Conservation (phyloP, 2,113 vertebrate genomes). For the Noctilio leporinus region DNA sequence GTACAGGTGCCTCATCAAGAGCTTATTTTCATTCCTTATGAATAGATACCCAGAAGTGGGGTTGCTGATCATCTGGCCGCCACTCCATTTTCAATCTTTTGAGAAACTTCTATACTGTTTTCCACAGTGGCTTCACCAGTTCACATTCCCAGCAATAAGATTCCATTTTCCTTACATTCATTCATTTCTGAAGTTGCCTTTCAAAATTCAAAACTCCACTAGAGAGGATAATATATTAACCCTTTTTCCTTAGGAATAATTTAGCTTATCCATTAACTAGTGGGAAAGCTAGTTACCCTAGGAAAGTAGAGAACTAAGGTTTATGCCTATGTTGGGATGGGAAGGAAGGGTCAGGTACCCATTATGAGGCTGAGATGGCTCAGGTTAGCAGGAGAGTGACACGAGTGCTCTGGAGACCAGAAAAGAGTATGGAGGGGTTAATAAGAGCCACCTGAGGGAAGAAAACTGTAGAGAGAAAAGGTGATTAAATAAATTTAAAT, state of each 20-base stretch:
- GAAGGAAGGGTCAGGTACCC: not conserved
- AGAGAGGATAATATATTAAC: not conserved
- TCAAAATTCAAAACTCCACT: not conserved
- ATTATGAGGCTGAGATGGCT: accelerated
- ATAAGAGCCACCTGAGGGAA: not conserved
- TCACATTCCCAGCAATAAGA: not conserved
- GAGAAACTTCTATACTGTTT: not conserved
- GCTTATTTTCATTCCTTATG: not conserved
- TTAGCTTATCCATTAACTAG: not conserved
- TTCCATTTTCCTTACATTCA: not conserved
- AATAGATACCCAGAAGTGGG: not conserved
- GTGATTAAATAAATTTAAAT: not conserved
- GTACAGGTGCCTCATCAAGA: not conserved
- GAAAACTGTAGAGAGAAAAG: not conserved
- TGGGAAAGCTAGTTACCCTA: no score
- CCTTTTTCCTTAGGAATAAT: not conserved
- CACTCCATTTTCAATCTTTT: not conserved
- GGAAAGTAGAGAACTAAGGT: not conserved
- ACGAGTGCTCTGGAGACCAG: not conserved
- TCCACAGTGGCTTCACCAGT: not conserved
- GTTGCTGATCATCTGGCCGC: not conserved
- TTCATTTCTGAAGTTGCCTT: not conserved
- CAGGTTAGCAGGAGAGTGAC: accelerated
- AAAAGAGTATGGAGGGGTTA: not conserved
- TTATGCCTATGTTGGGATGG: no score